Conservation (phyloP, 2,797 vertebrate genomes). For the Paedocypris micromegethes region DNA sequence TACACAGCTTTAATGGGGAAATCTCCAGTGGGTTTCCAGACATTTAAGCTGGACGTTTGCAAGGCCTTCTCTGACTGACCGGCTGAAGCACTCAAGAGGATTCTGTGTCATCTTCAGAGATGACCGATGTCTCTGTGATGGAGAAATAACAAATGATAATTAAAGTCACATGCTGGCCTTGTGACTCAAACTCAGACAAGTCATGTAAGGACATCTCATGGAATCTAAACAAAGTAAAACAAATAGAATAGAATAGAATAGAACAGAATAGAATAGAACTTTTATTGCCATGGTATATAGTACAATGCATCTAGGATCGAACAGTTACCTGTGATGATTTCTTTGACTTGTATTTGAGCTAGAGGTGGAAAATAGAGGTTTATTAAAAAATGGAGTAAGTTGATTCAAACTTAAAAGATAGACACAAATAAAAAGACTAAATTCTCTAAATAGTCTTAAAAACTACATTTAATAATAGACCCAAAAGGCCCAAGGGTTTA, state of each 20-base stretch:
- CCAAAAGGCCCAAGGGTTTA: not conserved
- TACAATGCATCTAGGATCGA: not conserved
- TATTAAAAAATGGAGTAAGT: not conserved
- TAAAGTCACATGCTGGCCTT: slow-evolving; percentile 14
- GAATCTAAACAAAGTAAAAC: not conserved
- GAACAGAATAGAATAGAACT: too few relatives aligned
- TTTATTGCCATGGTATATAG: too few relatives aligned
- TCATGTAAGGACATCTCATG: slow-evolving; percentile 1
- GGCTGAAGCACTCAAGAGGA: slow-evolving; percentile 35
- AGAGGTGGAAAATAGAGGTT: not conserved
- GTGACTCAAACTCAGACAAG: not conserved
- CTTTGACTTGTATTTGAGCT: slow-evolving; percentile 49
- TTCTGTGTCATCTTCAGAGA: slow-evolving; percentile 50
- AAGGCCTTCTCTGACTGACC: slow-evolving; percentile 9
- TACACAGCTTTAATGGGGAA: slow-evolving; percentile 38
- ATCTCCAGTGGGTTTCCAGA: not conserved
- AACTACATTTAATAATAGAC: too few relatives aligned
- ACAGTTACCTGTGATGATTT: slow-evolving; percentile 49
- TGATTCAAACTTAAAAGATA: not conserved
- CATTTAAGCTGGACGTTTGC: not conserved
- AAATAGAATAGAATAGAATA: too few relatives aligned
- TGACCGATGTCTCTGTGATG: slow-evolving; percentile 49
- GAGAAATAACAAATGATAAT: not conserved
- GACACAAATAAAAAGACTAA: not conserved
- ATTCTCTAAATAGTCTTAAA: too few relatives aligned